Conservation (phyloP, 2,888 invertebrate species). For the Mongoloraphidia duomilia region DNA sequence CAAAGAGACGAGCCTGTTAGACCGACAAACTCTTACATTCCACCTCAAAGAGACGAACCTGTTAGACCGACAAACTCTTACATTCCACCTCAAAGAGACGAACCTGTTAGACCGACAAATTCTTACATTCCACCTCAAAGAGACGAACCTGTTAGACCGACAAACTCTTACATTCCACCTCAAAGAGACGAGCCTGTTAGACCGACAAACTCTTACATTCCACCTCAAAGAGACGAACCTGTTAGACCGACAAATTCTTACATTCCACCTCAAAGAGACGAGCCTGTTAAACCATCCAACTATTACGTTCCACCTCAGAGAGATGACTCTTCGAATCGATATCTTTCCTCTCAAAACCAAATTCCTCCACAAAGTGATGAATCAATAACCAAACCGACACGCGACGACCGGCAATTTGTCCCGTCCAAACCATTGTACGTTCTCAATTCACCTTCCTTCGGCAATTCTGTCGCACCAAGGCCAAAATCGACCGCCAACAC, state of each 20-base stretch:
- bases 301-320: neutral
- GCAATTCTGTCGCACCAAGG: neutral
- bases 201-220: too few relatives aligned
- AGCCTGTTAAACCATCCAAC: neutral
- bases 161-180: neutral
- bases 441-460: neutral
- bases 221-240: too few relatives aligned
- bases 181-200: too few relatives aligned
- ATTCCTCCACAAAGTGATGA: too few relatives aligned
- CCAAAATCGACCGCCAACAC: constrained; percentile 6
- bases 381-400: neutral
- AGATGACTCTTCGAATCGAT: neutral
- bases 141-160: neutral
- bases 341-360: too few relatives aligned
- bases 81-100: neutral
- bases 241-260: neutral
- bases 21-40: too few relatives aligned
- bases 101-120: neutral
- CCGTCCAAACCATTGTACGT: neutral
- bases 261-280: neutral
- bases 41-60: too few relatives aligned
- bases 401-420: neutral
- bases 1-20: neutral
- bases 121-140: neutral
- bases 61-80: neutral